Evolutionary conservation across 1,140 invertebrate species (phyloP), one percentile per base, ranked within the genome.

Genomic region (Drosophila carrolli): DNA sequence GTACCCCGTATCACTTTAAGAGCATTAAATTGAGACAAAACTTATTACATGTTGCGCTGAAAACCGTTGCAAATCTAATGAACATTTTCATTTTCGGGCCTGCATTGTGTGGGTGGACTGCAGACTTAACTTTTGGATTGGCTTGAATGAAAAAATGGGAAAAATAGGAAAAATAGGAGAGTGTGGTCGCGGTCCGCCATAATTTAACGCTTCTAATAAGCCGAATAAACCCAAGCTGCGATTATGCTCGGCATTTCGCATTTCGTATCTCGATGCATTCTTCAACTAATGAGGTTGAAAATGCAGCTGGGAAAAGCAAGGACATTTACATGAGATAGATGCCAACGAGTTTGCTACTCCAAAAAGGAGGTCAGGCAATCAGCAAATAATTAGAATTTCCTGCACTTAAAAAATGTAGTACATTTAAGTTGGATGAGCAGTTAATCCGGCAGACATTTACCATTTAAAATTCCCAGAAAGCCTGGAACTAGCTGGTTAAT

Each of bases 51-150:
- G 79, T 88, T 88, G 75, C 70, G 75, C 83, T 66, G 83, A 79
- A 86, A 88, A 88, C 82, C 82, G 83, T 86, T 86, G 82, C 82
- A 88, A 86, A 82, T 70, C 83, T 82, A 86, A 86, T 86, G 83
- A 86, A 86, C 83, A 86, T 86, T 86, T 86, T 86, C 79, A 88
- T 86, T 88, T 88, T 76, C 78, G 54, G 55, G 57, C 47, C 43
- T 54, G 66, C 66, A 77, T 58, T 67, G 79, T 75, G 82, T 86
- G 82, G 83, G 82, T 51, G 82, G 65, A 85, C 75, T 70, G 61
- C 38, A 51, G 38, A 9, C 27, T 23, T 27, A 56, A 56, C 54
- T 56, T 41, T 40, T 55, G 60, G 53, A 50, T 61, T 58, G 56
- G 60, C 54, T 62, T 50, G 60, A 53, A 53, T 72, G 41, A 27